Conservation (phyloP, 2,797 vertebrate genomes). For the Tarsius wallacei region DNA sequence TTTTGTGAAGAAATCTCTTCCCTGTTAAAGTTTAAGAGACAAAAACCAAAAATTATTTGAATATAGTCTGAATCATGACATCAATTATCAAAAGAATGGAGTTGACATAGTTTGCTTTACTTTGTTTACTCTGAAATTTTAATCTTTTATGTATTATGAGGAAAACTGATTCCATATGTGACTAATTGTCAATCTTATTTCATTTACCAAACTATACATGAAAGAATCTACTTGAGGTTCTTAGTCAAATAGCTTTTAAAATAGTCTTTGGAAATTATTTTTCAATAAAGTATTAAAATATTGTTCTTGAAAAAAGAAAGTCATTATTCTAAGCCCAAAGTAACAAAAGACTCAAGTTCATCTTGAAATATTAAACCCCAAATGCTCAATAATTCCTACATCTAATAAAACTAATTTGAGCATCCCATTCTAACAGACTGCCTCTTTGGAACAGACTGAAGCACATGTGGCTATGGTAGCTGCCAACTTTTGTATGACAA, state of each 20-base stretch:
- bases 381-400: background rate
- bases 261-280: constrained; percentile 66
- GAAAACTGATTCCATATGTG: constrained; percentile 4
- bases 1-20: constrained; percentile 7
- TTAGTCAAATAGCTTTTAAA: constrained; percentile 64
- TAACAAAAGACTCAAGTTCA: constrained; percentile 10
- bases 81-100: constrained; percentile 51
- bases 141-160: constrained; percentile 43
- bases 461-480: background rate
- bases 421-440: background rate
- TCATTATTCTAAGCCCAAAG: constrained; percentile 48
- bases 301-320: constrained; percentile 63
- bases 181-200: constrained; percentile 17
- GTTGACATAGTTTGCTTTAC: background rate
- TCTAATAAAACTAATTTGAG: constrained; percentile 26
- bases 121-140: constrained; percentile 29
- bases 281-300: constrained; percentile 69
- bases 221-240: constrained; percentile 48
- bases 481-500: background rate
- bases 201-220: constrained; percentile 49
- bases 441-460: background rate
- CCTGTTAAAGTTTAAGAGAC: background rate
- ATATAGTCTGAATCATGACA: background rate
- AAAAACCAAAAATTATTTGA: background rate
- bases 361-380: constrained; percentile 14